Evolutionary conservation across 2,888 invertebrate genomes (phyloP).

Genomic region (Drosophila anomalata): DNA sequence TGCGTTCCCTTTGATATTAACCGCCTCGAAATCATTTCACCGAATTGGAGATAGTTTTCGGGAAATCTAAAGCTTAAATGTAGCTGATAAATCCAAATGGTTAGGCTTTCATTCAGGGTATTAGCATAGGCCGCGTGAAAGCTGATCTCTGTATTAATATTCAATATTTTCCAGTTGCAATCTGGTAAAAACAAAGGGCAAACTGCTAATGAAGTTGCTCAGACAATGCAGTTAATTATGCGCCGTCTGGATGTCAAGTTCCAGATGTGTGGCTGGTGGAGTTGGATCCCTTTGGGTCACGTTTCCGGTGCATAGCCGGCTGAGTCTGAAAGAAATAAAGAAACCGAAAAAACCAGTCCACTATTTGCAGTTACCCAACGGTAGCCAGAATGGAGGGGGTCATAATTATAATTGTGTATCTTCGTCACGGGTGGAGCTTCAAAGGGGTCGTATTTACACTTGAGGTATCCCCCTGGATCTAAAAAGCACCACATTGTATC

Average conservation of each 20-base stretch:
- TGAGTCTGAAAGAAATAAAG: conserved; percentile 33
- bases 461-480: conserved; percentile 1
- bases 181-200: conserved; percentile 11
- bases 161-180: conserved; percentile 29
- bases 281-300: conserved; percentile 48
- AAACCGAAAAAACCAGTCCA: conserved; percentile 53
- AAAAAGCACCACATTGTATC: conserved; percentile 30
- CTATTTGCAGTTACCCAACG: conserved; percentile 69
- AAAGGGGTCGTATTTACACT: conserved; percentile 1
- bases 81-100: conserved; percentile 11
- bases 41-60: conserved; percentile 48
- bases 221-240: conserved; percentile 63
- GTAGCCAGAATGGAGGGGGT: conserved; percentile 50
- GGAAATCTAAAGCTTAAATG: conserved; percentile 36
- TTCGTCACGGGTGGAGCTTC: conserved; percentile 1
- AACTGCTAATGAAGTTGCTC: conserved; percentile 35
- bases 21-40: conserved; percentile 50
- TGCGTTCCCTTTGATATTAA: conserved; percentile 58
- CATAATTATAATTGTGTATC: conserved; percentile 32
- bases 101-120: conserved; percentile 19
- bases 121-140: conserved; percentile 50
- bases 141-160: conserved; percentile 19
- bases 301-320: conserved; percentile 52
- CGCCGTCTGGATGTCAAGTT: conserved; percentile 16
- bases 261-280: conserved; percentile 23